phyloP scores from a whole-genome alignment of 2,113 vertebrate species.

The Gambusia holbrooki region DNA sequence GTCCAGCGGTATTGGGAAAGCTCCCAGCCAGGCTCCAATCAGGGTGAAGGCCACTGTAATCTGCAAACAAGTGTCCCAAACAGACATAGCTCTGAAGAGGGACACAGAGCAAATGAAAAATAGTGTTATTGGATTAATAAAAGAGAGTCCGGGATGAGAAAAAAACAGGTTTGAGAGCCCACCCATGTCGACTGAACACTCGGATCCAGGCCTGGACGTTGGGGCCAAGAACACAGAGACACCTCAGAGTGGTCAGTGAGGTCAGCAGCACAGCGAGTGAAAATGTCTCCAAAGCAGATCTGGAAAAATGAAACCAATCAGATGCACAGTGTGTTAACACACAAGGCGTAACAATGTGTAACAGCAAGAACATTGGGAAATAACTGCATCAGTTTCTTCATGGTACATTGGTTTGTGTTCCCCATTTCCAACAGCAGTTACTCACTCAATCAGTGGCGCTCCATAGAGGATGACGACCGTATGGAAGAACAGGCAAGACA shows the following conservation, averaged over 20 bases:
- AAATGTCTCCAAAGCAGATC: constrained; percentile 92
- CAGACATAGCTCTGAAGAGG: constrained; percentile 86
- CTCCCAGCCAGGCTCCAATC: constrained; percentile 91
- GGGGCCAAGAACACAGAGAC: constrained; percentile 93
- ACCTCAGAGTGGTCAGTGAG: constrained; percentile 90
- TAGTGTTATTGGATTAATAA: background rate
- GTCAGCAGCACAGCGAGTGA: constrained; percentile 90
- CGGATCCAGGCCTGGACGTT: constrained; percentile 93
- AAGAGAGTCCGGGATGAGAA: background rate
- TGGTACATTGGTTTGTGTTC: background rate
- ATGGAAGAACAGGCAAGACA: constrained; percentile 93
- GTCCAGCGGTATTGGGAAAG: constrained; percentile 94
- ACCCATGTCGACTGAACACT: constrained; percentile 97
- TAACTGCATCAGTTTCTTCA: background rate
- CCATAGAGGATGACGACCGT: constrained; percentile 93
- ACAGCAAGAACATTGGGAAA: background rate
- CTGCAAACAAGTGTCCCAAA: constrained; percentile 95
- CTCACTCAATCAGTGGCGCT: constrained; percentile 95
- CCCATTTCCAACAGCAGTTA: constrained; percentile 37
- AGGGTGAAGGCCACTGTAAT: constrained; percentile 89
- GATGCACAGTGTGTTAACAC: background rate
- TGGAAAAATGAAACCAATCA: constrained; percentile 54
- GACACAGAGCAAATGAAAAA: background rate
- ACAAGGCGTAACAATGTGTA: background rate
- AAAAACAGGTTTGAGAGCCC: constrained; percentile 15